These are phyloP conservation scores for Anguilla obscura DNA, from an alignment of 2,797 vertebrate species.

Conservation along the genomic window DNA sequence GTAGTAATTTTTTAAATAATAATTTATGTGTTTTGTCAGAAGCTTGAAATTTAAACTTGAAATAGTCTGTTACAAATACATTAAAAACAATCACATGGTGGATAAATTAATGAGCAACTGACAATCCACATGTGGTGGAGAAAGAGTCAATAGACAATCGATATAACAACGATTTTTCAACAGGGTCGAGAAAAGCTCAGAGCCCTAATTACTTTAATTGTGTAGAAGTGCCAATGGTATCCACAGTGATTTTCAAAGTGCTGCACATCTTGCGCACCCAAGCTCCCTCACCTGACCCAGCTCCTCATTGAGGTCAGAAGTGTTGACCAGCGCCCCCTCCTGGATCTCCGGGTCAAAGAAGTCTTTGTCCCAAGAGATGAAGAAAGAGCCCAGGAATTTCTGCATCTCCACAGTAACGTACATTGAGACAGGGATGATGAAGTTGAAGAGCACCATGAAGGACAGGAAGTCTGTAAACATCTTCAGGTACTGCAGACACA, in stretches of 20 bases:
- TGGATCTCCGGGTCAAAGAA: constrained; percentile 90
- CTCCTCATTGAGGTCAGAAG: constrained; percentile 98
- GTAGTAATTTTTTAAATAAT: not conserved
- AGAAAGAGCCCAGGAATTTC: constrained; percentile 97
- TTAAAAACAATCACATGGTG: not conserved
- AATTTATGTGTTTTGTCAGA: not conserved
- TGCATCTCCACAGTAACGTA: constrained; percentile 99
- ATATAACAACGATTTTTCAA: not conserved
- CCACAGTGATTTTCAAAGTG: not conserved
- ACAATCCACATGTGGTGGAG: not conserved
- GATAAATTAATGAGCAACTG: not conserved
- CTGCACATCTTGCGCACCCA: not conserved
- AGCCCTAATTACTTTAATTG: not conserved
- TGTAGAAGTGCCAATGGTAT: not conserved
- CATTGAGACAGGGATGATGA: constrained; percentile 99
- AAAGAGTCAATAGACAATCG: not conserved
- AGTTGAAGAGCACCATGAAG: constrained; percentile 99
- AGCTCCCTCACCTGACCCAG: constrained; percentile 84
- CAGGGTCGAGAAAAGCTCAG: not conserved
- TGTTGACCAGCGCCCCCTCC: constrained; percentile 95
- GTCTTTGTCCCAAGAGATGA: constrained; percentile 96
- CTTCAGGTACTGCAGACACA: constrained; percentile 80
- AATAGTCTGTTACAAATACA: not conserved
- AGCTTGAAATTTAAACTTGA: not conserved
- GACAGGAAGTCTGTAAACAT: constrained; percentile 98